These are phyloP conservation scores for Mormyrus iriodes DNA, from an alignment of 2,113 vertebrate genomes.

Conservation along the genomic window DNA sequence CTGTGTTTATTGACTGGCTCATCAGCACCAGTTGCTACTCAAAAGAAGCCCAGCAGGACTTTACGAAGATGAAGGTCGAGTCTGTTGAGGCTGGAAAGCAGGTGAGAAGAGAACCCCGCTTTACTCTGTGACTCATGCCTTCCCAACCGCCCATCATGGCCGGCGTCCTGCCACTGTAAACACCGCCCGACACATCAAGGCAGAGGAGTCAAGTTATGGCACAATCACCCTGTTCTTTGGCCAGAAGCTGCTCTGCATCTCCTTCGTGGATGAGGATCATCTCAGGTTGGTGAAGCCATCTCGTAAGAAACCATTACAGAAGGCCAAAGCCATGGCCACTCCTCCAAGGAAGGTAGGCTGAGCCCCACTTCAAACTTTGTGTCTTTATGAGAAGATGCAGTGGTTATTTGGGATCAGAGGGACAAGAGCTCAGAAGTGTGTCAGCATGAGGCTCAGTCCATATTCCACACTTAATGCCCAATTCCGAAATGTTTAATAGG, in stretches of 20 bases:
- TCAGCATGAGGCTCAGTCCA: background rate
- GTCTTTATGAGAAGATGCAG: background rate
- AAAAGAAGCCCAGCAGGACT: constrained; percentile 52
- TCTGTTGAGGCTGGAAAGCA: constrained; percentile 46
- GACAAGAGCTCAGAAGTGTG: background rate
- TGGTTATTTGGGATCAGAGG: background rate
- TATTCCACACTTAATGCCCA: background rate
- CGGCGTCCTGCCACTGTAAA: background rate
- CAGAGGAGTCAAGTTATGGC: background rate
- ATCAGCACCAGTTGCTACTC: constrained; percentile 56
- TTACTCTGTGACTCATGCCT: background rate
- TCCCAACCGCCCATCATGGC: background rate
- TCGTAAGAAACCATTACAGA: constrained; percentile 59
- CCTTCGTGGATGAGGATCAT: constrained; percentile 66
- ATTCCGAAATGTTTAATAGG: background rate
- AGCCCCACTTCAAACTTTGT: background rate
- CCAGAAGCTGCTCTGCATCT: constrained; percentile 62
- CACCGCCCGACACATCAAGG: background rate
- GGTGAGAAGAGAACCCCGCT: constrained; percentile 45
- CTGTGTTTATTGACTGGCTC: constrained; percentile 58
- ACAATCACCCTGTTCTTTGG: constrained; percentile 16
- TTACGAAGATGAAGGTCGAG: constrained; percentile 66
- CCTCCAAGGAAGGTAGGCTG: constrained; percentile 48
- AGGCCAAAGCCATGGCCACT: constrained; percentile 44
- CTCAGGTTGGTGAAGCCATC: constrained; percentile 61